Evolutionary conservation across 2,113 vertebrate genomes (phyloP).

Genomic region (Alethe castanea): DNA sequence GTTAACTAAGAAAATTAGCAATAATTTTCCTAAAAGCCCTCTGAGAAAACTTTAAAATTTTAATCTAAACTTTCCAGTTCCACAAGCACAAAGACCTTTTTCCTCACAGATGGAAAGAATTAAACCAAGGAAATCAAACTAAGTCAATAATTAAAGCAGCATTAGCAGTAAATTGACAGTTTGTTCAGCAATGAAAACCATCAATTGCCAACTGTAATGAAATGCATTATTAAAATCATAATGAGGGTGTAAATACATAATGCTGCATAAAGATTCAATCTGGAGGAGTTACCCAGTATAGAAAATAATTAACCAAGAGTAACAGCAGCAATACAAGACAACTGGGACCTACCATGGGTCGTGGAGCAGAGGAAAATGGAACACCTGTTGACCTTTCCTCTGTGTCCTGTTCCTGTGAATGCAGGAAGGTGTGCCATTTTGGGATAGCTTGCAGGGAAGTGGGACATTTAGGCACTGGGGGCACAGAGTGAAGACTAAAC

Average conservation of each 20-base stretch:
- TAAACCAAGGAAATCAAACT: constrained; percentile 20
- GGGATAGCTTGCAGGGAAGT: background rate
- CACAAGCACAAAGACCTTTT: background rate
- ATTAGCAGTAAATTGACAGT: constrained; percentile 50
- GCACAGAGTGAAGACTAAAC: background rate
- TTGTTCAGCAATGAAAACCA: constrained; percentile 57
- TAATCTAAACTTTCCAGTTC: background rate
- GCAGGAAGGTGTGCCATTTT: background rate
- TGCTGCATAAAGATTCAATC: constrained; percentile 9
- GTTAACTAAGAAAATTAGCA: background rate
- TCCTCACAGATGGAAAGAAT: constrained; percentile 23
- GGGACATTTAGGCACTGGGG: background rate
- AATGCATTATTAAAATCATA: constrained; percentile 63
- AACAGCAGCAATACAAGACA: background rate
- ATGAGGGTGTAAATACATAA: constrained; percentile 42
- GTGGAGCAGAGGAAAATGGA: background rate
- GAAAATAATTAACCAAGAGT: background rate
- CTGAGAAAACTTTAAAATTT: background rate
- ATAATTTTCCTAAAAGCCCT: background rate
- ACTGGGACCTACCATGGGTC: background rate
- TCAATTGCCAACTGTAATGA: constrained; percentile 51
- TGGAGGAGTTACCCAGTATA: background rate
- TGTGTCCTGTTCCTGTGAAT: background rate
- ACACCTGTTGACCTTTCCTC: background rate
- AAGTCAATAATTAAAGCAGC: constrained; percentile 43